Evolutionary conservation across 1,140 invertebrate species (phyloP).

Genomic region (Papilio polytes): DNA sequence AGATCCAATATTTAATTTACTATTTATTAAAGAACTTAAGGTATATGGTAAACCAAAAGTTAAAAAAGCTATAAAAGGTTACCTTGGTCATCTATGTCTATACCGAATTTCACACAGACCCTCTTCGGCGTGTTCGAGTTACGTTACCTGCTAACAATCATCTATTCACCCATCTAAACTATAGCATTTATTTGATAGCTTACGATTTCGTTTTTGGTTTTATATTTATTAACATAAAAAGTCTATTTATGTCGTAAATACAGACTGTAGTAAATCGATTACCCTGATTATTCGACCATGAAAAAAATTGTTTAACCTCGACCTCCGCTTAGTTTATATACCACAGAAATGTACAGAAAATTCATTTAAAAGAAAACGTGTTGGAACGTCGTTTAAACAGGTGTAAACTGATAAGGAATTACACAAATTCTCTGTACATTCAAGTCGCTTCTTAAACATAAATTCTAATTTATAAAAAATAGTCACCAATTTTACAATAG

Average conservation of each 20-base stretch:
- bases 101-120: too few relatives aligned
- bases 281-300: neutral
- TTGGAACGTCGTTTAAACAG: constrained; percentile 2
- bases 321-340: neutral
- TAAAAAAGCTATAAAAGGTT: too few relatives aligned
- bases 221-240: neutral
- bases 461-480: neutral
- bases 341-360: neutral
- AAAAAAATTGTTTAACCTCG: neutral
- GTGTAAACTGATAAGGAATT: constrained; percentile 3
- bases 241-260: neutral
- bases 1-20: neutral
- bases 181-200: neutral
- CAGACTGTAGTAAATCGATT: neutral
- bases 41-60: too few relatives aligned
- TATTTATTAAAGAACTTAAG: neutral
- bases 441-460: neutral
- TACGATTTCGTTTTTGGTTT: neutral
- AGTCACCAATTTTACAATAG: neutral
- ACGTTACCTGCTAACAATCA: too few relatives aligned
- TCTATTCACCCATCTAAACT: too few relatives aligned
- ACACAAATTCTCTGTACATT: neutral
- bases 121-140: too few relatives aligned
- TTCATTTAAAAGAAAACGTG: neutral
- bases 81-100: neutral